Base-by-base conservation (phyloP, 1,140 invertebrate genomes). In the Penaeus chinensis region DNA sequence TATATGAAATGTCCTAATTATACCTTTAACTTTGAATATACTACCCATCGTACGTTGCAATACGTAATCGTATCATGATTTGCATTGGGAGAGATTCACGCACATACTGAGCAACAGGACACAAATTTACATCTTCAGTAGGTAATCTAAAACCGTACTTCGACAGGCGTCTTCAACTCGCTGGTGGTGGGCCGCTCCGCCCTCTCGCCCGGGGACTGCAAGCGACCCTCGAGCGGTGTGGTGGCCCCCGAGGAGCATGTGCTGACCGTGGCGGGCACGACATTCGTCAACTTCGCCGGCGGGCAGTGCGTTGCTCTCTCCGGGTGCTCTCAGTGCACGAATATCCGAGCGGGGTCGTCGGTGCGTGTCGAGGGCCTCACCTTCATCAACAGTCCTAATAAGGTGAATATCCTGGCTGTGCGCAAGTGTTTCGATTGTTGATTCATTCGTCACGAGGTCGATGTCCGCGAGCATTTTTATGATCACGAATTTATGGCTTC, bases 261-360 rank as follows among this genome's bases (percentile, higher is more conserved):
- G 65, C 85, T 89, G 78, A 89, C 63, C 27, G 79, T 89, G 2
- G 66, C 81, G 47, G 66, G 84, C 78, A 80, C 80, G 78, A 89
- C 77, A 7, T 89, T 89, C 61, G 83, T 89, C 63, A 89, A 89
- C 88, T 89, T 76, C 32, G 88, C 85, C 80, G 77, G 3, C 0
- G 84, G 84, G 19, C 13, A 4, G 8, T 89, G 84, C n/a, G 24
- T 84, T 10, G 88, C 88, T 2, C 54, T 89, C 22, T 82, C 80
- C 19, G 88, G 84, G 20, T 89, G 88, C 20, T 89, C 88, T 16
- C 88, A 89, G 84, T 89, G 88, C 63, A 89, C 85, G 66, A 19
- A 27, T 4, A 11, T 24, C 24, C 83, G 85, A 61, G 88, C 84
- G 32, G 88, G 88, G 18, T 89, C 82, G 69, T 22, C 22, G 8